phyloP scores from a whole-genome alignment of 2,797 vertebrate genomes.

The Diplodus puntazzo region DNA sequence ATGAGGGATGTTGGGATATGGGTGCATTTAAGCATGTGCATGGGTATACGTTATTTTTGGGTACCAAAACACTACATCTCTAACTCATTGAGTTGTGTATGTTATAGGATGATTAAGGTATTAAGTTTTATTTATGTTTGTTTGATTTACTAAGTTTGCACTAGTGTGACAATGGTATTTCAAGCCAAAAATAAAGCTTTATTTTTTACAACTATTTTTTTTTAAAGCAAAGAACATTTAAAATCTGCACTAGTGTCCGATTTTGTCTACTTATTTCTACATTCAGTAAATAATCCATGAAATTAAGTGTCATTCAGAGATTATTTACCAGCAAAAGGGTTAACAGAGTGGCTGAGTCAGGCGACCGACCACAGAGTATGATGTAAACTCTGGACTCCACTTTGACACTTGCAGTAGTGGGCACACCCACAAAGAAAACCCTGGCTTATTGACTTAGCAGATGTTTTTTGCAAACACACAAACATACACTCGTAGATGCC shows the following conservation, averaged over 20 bases:
- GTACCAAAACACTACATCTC: no score
- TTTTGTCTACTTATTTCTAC: neutral
- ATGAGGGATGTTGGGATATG: no score
- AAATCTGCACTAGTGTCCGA: neutral
- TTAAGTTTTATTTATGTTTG: no score
- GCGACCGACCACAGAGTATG: constrained; percentile 52
- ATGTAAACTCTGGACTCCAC: constrained; percentile 65
- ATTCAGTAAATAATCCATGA: neutral
- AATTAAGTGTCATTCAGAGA: neutral
- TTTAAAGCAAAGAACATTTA: neutral
- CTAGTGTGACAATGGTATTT: no score
- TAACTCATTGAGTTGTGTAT: no score
- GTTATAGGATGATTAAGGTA: no score
- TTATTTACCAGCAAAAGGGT: constrained; percentile 5
- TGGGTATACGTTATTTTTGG: no score
- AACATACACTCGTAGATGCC: constrained; percentile 37
- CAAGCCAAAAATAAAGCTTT: no score
- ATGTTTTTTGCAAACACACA: constrained; percentile 73
- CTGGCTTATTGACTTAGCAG: constrained; percentile 73
- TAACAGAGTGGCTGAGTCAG: constrained; percentile 25
- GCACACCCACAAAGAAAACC: constrained; percentile 76
- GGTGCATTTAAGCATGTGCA: no score
- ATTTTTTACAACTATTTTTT: neutral
- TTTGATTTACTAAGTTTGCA: no score
- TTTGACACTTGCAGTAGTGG: constrained; percentile 62